Base-by-base conservation (phyloP, 2,888 invertebrate species). In the Tupiocoris notatus region DNA sequence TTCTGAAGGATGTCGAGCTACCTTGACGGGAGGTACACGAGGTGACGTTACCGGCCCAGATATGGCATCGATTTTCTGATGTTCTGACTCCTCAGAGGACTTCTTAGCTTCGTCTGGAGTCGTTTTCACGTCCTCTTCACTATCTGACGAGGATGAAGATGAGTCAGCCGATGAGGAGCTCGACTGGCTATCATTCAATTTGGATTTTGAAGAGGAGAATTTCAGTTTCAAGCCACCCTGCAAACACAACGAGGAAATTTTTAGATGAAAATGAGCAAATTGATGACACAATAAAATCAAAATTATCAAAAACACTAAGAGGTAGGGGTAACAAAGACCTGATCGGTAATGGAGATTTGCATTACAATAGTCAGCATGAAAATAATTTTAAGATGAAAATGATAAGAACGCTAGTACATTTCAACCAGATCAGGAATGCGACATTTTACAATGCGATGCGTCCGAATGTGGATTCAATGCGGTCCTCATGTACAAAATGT, bases 171-270 rank as follows among this genome's bases (percentile, higher is more conserved):
- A 78, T 56, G 78, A 77, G 17, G 77, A 77, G 22, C 79, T 78
- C 25, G 78, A 74, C 21, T 77, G 76, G 71, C 74, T 79, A 20
- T 76, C 54, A 20, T 70, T 66, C 54, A 77, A 73, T 59, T 79
- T 77, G 39, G 79, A 78, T 78, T 83, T 83, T 61, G 85, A 83
- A 75, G 85, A 85, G 79, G 84, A 82, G 73, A 86, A 85, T 81
- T 86, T 86, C 78, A 87, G 81, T 81, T 86, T 86, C 56, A 86
- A 82, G 59, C 85, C 86, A 76, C 86, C 86, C 85, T 86, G 79
- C 57, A 80, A 79, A 16, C 6, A 24, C 2, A 66, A 16, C 9
- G 12, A 66, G 17, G 9, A 1, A 54, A 68, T 21, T 24, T n/a
- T 20, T 17, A 17, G 16, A n/a, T 22, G 17, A 68, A n/a, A n/a